Conservation (phyloP, 2,113 vertebrate species). For the Solea senegalensis region DNA sequence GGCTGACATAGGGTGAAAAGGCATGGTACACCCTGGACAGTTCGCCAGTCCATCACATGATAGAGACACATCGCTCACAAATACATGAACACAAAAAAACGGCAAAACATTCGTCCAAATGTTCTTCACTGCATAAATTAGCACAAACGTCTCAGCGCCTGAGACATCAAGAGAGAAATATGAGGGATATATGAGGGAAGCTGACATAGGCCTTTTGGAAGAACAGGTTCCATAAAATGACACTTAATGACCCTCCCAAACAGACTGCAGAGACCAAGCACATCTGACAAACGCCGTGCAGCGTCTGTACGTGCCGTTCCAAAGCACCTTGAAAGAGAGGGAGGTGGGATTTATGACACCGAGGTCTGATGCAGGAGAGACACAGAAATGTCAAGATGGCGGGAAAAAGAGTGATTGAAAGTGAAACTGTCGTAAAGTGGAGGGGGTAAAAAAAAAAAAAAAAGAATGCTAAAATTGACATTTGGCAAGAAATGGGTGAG, state of each 20-base stretch:
- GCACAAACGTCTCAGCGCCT: neutral
- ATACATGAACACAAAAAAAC: neutral
- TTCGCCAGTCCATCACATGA: no score
- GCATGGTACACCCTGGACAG: no score
- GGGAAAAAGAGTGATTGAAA: slow-evolving; percentile 26
- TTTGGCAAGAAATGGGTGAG: slow-evolving; percentile 36
- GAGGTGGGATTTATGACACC: slow-evolving; percentile 15
- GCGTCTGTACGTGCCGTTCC: slow-evolving; percentile 12
- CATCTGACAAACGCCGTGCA: slow-evolving; percentile 5
- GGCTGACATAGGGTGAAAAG: no score
- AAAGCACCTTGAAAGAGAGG: slow-evolving; percentile 26
- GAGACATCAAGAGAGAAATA: neutral
- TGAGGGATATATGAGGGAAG: neutral
- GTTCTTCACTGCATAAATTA: slow-evolving; percentile 1
- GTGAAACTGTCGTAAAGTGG: slow-evolving; percentile 28
- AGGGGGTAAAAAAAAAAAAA: slow-evolving; percentile 28
- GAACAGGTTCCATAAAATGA: slow-evolving; percentile 24
- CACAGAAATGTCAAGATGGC: slow-evolving; percentile 47
- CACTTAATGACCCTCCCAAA: slow-evolving; percentile 20
- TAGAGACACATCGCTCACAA: no score
- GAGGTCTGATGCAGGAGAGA: slow-evolving; percentile 28
- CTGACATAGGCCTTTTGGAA: slow-evolving; percentile 19
- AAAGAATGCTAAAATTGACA: slow-evolving; percentile 52
- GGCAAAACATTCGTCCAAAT: neutral
- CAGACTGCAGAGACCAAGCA: slow-evolving; percentile 20